These are phyloP conservation scores for Gadus chalcogrammus DNA, from an alignment of 2,113 vertebrate species.

Conservation along the genomic window DNA sequence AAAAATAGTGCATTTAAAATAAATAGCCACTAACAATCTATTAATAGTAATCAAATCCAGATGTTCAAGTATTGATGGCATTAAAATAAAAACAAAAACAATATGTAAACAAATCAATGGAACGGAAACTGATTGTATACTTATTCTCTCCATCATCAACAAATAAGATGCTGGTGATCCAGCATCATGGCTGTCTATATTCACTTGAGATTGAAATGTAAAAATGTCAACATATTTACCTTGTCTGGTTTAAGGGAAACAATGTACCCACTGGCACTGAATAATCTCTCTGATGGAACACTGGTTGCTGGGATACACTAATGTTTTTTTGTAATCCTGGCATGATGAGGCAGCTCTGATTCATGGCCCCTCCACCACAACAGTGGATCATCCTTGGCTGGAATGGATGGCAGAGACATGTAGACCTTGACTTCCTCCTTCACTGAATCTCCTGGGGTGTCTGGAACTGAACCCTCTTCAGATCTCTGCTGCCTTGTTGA, in stretches of 20 bases:
- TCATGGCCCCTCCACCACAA: slow-evolving; percentile 26
- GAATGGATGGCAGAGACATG: slow-evolving; percentile 10
- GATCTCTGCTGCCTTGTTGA: slow-evolving; percentile 8
- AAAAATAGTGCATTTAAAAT: too few relatives aligned
- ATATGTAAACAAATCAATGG: too few relatives aligned
- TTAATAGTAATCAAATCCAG: too few relatives aligned
- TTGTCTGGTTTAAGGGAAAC: slow-evolving; percentile 27
- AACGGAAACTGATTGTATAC: too few relatives aligned
- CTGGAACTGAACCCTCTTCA: neutral
- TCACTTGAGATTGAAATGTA: slow-evolving; percentile 21
- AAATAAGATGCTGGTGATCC: slow-evolving; percentile 3
- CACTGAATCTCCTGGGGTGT: slow-evolving; percentile 1
- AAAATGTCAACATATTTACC: slow-evolving; percentile 29
- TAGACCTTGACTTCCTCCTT: slow-evolving; percentile 6
- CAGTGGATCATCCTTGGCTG: slow-evolving; percentile 23
- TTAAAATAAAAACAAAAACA: too few relatives aligned
- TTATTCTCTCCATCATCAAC: neutral
- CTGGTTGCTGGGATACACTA: slow-evolving; percentile 30
- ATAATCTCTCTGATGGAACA: slow-evolving; percentile 22
- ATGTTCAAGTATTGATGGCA: too few relatives aligned
- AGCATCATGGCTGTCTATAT: slow-evolving; percentile 9
- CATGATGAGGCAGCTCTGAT: slow-evolving; percentile 29
- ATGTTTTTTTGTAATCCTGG: slow-evolving; percentile 22
- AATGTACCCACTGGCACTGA: slow-evolving; percentile 29
- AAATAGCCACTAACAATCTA: too few relatives aligned